Base-by-base conservation (phyloP, 2,888 invertebrate genomes). In the Pilophorus perplexus region DNA sequence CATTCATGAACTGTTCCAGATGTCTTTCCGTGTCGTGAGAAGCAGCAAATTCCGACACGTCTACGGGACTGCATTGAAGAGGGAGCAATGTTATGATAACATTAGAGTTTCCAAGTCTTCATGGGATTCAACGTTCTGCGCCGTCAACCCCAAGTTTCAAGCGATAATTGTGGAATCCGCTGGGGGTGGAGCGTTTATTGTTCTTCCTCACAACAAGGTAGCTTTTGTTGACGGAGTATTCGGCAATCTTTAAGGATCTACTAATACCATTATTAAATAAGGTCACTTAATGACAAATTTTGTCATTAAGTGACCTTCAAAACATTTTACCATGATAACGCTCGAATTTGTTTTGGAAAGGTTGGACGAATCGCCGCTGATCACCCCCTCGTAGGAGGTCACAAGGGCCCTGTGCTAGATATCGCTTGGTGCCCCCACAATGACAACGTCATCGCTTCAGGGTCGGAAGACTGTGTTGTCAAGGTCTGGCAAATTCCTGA, bases 381-480 rank as follows among this genome's bases (percentile, higher is more conserved):
- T 80, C 89, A 93, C 78, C 94, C 95, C 3, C 80, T 94, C 67
- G 95, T 98, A 40, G 94, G 94, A 57, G 97, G 97, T 40, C 98
- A 98, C 82, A 92, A 93, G 77, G 97, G 96, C 27, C 93, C 95
- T 0, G 94, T 98, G 33, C 80, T 96, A 71, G 97, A 98, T 80
- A 92, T 98, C 74, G 90, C 96, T 52, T 98, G 96, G 95, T 96
- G 94, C 78, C 97, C 97, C 0, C 97, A 97, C 80, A 94, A 97
- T 77, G 97, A 98, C 80, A 93, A 96, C 78, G 90, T 97, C 70
- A 96, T 98, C 74, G 98, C 98, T 54, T 94, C 95, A 62, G 93
- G 93, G 62, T 96, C 96, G 0, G 97, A 97, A 77, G 98, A 98
- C 79, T 93, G 93, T 76, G 93, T 95, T 8, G 95, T 96, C 55